phyloP scores from a whole-genome alignment of 2,888 invertebrate species.

The Acrobasis suavella region DNA sequence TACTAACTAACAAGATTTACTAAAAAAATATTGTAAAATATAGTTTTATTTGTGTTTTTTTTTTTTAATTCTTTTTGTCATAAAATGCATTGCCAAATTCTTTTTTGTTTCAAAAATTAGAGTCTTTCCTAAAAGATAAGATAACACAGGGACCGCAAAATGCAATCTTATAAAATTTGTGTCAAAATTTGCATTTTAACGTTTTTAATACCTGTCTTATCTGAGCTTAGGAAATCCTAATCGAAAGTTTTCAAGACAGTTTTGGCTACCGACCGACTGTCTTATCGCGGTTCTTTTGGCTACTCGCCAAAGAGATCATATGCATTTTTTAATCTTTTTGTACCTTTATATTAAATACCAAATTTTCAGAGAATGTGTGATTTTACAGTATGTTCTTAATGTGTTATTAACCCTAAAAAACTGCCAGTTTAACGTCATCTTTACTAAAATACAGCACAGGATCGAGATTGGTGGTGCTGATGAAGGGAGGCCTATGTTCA shows the following conservation, averaged over 20 bases:
- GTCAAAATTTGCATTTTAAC: slow-evolving; percentile 12
- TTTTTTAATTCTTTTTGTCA: too few relatives aligned
- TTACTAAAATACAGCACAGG: too few relatives aligned
- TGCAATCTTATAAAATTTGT: neutral
- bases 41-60: too few relatives aligned
- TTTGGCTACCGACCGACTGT: slow-evolving; percentile 15
- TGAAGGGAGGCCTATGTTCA: too few relatives aligned
- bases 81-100: neutral
- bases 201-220: slow-evolving; percentile 20
- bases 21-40: too few relatives aligned
- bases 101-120: neutral
- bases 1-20: too few relatives aligned
- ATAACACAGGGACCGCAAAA: neutral
- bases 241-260: slow-evolving; percentile 16
- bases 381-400: too few relatives aligned
- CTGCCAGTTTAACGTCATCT: too few relatives aligned
- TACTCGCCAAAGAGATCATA: slow-evolving; percentile 11
- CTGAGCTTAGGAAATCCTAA: slow-evolving; percentile 6
- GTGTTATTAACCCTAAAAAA: too few relatives aligned
- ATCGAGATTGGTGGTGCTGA: too few relatives aligned
- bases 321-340: neutral
- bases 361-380: too few relatives aligned
- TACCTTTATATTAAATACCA: too few relatives aligned
- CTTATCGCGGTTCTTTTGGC: slow-evolving; percentile 11
- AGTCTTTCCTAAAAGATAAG: neutral